Percentiles rank a stretch among this genome's conserved stretches.
These are phyloP conservation scores for Drosophila ercepeae DNA, from an alignment of 1,140 invertebrate species.

Conservation along the genomic window DNA sequence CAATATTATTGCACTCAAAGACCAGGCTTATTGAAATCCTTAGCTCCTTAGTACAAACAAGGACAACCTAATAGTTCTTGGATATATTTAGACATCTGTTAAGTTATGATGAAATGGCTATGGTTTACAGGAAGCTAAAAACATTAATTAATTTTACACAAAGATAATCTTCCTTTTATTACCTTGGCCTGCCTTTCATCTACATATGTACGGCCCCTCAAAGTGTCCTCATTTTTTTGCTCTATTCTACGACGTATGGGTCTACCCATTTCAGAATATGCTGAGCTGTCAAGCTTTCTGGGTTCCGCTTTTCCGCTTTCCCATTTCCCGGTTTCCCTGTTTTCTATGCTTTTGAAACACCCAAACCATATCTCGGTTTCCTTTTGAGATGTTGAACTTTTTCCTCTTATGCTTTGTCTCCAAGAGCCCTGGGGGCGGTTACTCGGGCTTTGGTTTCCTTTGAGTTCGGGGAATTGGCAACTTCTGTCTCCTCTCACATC, in stretches of 20 bases:
- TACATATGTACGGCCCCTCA: conserved; percentile 18
- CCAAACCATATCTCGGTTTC: conserved; percentile 4
- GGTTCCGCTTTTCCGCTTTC: neutral
- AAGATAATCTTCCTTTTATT: conserved; percentile 1
- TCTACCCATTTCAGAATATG: conserved; percentile 43
- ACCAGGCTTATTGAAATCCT: conserved; percentile 21
- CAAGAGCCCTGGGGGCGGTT: conserved; percentile 17
- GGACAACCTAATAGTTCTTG: neutral
- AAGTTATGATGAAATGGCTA: neutral
- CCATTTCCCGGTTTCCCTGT: neutral
- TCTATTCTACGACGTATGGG: conserved; percentile 1
- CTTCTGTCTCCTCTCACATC: conserved; percentile 1
- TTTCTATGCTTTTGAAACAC: neutral
- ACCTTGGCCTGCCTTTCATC: conserved; percentile 1
- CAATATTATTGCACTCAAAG: conserved; percentile 48
- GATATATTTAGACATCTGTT: neutral
- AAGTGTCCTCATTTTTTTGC: conserved; percentile 10
- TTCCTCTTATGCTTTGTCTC: conserved; percentile 36
- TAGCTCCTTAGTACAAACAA: neutral
- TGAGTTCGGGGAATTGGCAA: conserved; percentile 29
- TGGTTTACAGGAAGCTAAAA: neutral
- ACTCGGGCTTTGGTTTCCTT: conserved; percentile 34
- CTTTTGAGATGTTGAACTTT: conserved; percentile 44
- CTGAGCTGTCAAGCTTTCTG: conserved; percentile 45
- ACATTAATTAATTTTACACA: neutral